Conservation (phyloP, 1,140 invertebrate species). For the Drosophila sucinea region DNA sequence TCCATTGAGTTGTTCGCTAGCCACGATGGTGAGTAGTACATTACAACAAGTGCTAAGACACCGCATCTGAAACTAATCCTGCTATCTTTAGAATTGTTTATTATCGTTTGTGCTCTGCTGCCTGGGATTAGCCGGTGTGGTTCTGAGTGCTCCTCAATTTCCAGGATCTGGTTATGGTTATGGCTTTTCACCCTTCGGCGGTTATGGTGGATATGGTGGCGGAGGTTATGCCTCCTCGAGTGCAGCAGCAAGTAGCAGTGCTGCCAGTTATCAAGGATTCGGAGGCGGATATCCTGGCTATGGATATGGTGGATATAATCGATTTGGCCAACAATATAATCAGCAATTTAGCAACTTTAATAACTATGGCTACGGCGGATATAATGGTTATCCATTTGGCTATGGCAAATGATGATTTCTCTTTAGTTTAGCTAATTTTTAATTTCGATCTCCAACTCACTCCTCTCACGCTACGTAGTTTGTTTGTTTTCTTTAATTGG, state of each 20-base stretch:
- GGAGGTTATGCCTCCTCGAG: conserved; percentile 14
- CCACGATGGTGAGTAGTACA: conserved; percentile 57
- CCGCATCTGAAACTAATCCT: not conserved
- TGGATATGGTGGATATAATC: conserved; percentile 42
- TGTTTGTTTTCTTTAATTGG: conserved; percentile 70
- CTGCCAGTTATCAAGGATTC: conserved; percentile 40
- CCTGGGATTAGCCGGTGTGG: conserved; percentile 19
- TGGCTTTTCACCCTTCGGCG: conserved; percentile 60
- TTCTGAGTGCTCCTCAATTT: conserved; percentile 48
- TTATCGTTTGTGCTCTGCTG: conserved; percentile 32
- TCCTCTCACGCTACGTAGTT: conserved; percentile 25
- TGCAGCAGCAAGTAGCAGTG: conserved; percentile 24
- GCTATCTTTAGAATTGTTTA: conserved; percentile 10
- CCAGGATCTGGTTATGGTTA: conserved; percentile 50
- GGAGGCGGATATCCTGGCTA: conserved; percentile 40
- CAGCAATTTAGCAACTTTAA: conserved; percentile 60
- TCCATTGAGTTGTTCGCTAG: conserved; percentile 31
- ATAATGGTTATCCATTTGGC: conserved; percentile 53
- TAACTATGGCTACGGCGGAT: conserved; percentile 41
- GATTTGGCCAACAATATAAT: conserved; percentile 48
- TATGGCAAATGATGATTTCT: conserved; percentile 52
- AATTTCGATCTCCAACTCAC: conserved; percentile 44
- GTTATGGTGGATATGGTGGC: conserved; percentile 52
- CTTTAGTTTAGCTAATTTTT: conserved; percentile 41
- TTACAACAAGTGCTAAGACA: conserved; percentile 4